phyloP scores from a whole-genome alignment of 2,888 invertebrate species.

The Meteorus cinctellus region DNA sequence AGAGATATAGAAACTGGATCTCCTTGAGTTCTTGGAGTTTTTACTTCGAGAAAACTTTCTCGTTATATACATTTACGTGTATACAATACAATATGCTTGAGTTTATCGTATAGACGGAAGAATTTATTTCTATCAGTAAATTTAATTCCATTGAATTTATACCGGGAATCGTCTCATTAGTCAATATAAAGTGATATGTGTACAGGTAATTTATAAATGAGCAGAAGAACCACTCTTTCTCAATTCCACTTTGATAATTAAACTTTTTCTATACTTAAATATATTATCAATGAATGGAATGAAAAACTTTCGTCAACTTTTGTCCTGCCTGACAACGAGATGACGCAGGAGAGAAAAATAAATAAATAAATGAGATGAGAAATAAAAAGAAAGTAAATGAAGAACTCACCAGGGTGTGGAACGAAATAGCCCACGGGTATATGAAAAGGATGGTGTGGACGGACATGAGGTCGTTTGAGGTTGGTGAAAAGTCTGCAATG shows the following conservation, averaged over 20 bases:
- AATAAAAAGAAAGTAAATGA: not conserved
- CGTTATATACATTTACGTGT: not conserved
- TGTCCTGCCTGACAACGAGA: not conserved
- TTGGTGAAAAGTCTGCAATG: not conserved
- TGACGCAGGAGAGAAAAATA: not conserved
- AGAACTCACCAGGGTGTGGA: not conserved
- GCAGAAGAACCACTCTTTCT: not conserved
- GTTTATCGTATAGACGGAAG: not conserved
- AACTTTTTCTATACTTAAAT: not conserved
- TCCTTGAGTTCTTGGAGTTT: not conserved
- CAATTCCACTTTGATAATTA: not conserved
- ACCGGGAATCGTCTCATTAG: too few relatives aligned
- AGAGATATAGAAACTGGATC: constrained; percentile 19
- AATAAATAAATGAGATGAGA: not conserved
- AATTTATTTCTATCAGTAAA: not conserved
- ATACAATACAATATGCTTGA: not conserved
- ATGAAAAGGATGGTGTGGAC: not conserved
- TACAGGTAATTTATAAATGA: too few relatives aligned
- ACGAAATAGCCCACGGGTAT: not conserved
- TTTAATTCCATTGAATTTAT: not conserved
- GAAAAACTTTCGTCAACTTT: not conserved
- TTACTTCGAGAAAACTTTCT: not conserved
- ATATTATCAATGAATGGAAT: not conserved
- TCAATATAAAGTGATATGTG: too few relatives aligned
- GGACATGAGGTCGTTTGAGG: not conserved